Conservation (phyloP, 2,797 vertebrate species). For the Myotis pilosus region DNA sequence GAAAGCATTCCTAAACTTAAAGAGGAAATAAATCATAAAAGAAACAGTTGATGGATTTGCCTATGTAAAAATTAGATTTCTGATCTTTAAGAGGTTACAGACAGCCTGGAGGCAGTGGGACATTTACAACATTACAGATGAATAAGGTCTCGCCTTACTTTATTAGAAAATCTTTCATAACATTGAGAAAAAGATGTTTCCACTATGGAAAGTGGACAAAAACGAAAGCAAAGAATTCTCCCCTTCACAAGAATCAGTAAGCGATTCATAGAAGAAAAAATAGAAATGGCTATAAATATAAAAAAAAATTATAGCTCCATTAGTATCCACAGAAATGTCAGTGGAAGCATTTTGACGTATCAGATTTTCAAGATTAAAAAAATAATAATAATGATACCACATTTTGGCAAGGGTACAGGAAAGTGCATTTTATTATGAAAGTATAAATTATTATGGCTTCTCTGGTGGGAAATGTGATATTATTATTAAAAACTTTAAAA, state of each 20-base stretch:
- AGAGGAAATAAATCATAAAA: conserved; percentile 2
- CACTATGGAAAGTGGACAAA: neutral
- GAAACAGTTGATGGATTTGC: neutral
- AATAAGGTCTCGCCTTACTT: neutral
- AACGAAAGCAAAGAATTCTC: neutral
- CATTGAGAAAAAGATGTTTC: neutral
- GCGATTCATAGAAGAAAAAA: neutral
- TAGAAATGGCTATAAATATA: neutral
- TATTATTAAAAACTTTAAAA: neutral
- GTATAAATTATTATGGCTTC: neutral
- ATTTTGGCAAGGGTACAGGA: neutral
- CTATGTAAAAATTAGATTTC: conserved; percentile 15
- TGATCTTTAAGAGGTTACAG: neutral
- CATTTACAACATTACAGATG: neutral
- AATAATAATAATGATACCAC: neutral
- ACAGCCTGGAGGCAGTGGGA: neutral
- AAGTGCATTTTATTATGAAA: neutral
- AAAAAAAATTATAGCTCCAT: neutral
- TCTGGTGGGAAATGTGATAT: neutral
- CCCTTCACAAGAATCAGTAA: neutral
- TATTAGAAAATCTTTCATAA: neutral
- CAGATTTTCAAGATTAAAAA: neutral
- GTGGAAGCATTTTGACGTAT: neutral
- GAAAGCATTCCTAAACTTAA: conserved; percentile 22
- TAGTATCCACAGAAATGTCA: neutral